phyloP scores from a whole-genome alignment of 1,140 invertebrate species.

The Gonioctena quinquepunctata region DNA sequence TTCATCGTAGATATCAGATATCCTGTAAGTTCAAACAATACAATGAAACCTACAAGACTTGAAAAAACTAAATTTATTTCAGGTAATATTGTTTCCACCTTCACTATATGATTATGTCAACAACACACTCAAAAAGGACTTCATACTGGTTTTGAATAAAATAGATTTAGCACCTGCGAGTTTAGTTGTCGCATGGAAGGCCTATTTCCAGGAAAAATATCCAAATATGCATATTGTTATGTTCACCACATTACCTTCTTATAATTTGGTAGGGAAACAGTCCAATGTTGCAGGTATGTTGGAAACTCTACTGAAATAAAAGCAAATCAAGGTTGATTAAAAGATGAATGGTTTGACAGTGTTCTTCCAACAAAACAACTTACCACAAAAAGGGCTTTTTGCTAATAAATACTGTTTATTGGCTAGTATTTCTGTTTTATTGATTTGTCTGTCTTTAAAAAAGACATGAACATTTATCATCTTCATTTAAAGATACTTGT shows the following conservation, averaged over 20 bases:
- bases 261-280: constrained; percentile 67
- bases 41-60: too few species aligned
- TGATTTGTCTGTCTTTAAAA: too few species aligned
- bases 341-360: too few species aligned
- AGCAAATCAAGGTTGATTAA: too few species aligned
- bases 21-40: constrained; percentile 40
- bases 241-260: constrained; percentile 82
- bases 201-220: constrained; percentile 76
- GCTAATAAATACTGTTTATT: too few species aligned
- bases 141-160: constrained; percentile 91
- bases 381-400: too few species aligned
- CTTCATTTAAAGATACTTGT: too few species aligned
- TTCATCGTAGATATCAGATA: constrained; percentile 85
- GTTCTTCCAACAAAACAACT: too few species aligned
- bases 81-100: constrained; percentile 85
- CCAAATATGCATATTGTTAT: constrained; percentile 77
- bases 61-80: constrained; percentile 14
- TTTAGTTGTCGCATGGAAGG: constrained; percentile 85
- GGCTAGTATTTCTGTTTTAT: too few species aligned
- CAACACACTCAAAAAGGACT: constrained; percentile 73
- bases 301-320: too few species aligned
- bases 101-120: constrained; percentile 83
- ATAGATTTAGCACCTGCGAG: constrained; percentile 83
- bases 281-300: constrained; percentile 60
- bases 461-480: too few species aligned